Evolutionary conservation across 2,888 invertebrate genomes (phyloP), one percentile per base, ranked within the genome.

Genomic region (Taphrorychus bicolor): DNA sequence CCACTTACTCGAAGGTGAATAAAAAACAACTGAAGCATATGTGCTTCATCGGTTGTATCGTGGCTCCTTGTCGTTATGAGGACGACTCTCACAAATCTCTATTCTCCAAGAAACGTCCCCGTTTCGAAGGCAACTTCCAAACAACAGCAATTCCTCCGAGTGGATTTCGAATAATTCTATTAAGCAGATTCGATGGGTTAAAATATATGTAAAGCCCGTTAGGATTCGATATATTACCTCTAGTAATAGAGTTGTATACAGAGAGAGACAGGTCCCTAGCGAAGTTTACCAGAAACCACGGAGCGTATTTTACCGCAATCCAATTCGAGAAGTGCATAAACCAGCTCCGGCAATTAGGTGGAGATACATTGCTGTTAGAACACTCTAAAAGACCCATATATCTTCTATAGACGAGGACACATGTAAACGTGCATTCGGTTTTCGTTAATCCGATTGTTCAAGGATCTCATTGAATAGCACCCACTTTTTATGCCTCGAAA

Each of bases 301-400:
- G 74, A 76, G 78, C 78, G 80, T 80, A 81, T 81, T 80, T 82
- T 78, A 80, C 81, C 81, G 76, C 82, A 81, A 82, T 82, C 81
- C 82, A 82, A 82, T 82, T 81, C 80, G 76, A 73, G 79, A 79
- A 79, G 77, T 81, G 80, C 80, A 81, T 81, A 81, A 81, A 82
- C 81, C 79, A 80, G 79, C 77, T 76, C 79, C 78, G 76, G 79
- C 80, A 81, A 80, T 82, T 81, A 81, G 79, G 75, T 63, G 40
- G 77, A 80, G 79, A 81, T 80, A 80, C 80, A 80, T 79, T 75
- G 78, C 78, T 76, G 63, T 63, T 66, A 60, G 53, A 58, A 19
- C 73, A 64, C 72, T 74, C 74, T 76, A 75, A 74, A 76, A 74
- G 73, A 70, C 71, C 72, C 32, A 70, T 69, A 62, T 69, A 69